These are phyloP conservation scores for Sminthopsis crassicaudata DNA, from an alignment of 2,113 vertebrate genomes.

Conservation along the genomic window DNA sequence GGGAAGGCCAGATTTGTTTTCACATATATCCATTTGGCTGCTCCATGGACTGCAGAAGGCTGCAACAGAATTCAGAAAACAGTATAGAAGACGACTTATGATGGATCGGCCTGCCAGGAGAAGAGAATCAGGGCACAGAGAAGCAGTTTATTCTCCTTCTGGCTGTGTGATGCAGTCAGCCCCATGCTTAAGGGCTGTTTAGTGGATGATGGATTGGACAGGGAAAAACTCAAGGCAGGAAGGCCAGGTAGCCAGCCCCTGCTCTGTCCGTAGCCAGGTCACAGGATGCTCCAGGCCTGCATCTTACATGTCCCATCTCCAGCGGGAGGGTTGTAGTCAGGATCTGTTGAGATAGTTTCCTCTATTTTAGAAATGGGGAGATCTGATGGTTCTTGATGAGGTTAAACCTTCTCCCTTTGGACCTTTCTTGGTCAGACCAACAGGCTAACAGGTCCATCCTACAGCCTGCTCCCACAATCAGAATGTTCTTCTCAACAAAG, in stretches of 20 bases:
- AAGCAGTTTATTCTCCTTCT: not conserved
- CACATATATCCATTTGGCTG: too few species aligned
- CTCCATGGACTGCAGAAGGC: not conserved
- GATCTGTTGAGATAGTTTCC: not conserved
- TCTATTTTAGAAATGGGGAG: not conserved
- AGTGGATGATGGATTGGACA: not conserved
- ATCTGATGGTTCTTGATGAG: not conserved
- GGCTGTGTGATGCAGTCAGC: not conserved
- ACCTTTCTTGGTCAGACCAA: not conserved
- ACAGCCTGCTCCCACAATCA: not conserved
- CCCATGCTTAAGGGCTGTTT: not conserved
- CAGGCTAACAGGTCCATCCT: not conserved
- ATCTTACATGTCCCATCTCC: not conserved
- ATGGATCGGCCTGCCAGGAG: not conserved
- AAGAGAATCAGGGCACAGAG: not conserved
- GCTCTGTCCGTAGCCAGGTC: not conserved
- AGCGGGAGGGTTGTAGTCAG: not conserved
- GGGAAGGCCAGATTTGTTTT: not conserved
- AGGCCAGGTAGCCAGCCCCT: not conserved
- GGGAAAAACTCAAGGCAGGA: not conserved
- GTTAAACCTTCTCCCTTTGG: not conserved
- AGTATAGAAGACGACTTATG: not conserved
- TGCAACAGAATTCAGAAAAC: not conserved
- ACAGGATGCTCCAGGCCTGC: not conserved
- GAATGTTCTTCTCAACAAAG: not conserved